phyloP scores from a whole-genome alignment of 2,888 invertebrate species.

The Vannuccia rotundouncinata region DNA sequence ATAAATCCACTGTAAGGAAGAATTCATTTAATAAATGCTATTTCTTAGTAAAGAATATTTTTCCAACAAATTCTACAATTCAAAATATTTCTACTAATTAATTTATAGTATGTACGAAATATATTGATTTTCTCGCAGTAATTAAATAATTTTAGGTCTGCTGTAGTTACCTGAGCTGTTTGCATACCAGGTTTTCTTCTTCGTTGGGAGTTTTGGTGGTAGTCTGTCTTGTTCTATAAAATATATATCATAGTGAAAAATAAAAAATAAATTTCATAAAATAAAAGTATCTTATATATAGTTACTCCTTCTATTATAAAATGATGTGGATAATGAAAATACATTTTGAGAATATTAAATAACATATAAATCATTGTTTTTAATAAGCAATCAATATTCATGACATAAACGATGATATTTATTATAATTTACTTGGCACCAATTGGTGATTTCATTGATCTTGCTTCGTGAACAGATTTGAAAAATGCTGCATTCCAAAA shows the following conservation, averaged over 20 bases:
- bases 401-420: neutral
- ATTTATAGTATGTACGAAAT: too few relatives aligned
- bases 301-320: neutral
- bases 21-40: neutral
- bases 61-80: too few relatives aligned
- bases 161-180: neutral
- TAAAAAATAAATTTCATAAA: neutral
- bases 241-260: neutral
- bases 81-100: too few relatives aligned
- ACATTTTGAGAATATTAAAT: neutral
- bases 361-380: neutral
- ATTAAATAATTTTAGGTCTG: too few relatives aligned
- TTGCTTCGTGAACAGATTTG: conserved; percentile 66
- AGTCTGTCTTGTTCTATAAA: neutral
- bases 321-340: neutral
- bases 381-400: neutral
- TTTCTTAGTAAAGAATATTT: neutral
- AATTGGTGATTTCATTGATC: conserved; percentile 53
- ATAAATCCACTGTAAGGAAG: neutral
- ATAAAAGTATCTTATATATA: too few relatives aligned
- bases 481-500: conserved; percentile 72
- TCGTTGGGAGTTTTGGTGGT: neutral
- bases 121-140: too few relatives aligned
- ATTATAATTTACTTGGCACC: neutral
- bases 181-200: neutral